Percentiles rank a stretch among this genome's conserved stretches.
Conservation (phyloP, 1,140 invertebrate species). For the Euura lappo region DNA sequence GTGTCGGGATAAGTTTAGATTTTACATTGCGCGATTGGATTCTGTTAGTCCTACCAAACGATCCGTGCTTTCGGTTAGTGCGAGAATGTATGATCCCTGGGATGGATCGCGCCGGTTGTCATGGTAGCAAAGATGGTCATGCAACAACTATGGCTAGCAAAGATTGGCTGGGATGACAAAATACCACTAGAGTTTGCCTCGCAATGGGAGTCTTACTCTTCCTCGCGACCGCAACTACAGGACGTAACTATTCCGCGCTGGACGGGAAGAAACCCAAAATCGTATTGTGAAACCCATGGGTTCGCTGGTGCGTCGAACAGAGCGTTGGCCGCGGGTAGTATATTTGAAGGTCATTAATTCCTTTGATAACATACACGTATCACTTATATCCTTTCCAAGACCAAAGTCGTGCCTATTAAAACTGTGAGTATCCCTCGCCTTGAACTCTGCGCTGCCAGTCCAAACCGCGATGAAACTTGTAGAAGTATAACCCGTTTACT, state of each 20-base stretch:
- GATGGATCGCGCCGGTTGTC: conserved; percentile 42
- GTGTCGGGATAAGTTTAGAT: no score
- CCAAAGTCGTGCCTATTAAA: conserved; percentile 31
- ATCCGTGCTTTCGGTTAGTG: conserved; percentile 38
- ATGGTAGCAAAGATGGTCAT: conserved; percentile 43
- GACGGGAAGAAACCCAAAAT: not conserved
- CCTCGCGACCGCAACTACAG: conserved; percentile 6
- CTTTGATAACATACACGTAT: not conserved
- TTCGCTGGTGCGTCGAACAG: conserved; percentile 36
- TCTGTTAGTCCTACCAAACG: conserved; percentile 22
- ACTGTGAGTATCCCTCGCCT: conserved; percentile 19
- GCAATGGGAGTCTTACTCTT: conserved; percentile 23
- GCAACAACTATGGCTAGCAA: conserved; percentile 39
- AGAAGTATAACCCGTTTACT: no score
- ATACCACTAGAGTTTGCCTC: conserved; percentile 24
- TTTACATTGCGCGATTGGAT: no score
- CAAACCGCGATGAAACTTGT: no score
- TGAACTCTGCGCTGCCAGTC: conserved; percentile 16
- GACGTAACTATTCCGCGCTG: conserved; percentile 20
- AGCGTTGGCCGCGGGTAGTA: conserved; percentile 28
- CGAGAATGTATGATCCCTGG: conserved; percentile 45
- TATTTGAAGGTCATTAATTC: conserved; percentile 15
- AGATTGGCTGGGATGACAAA: conserved; percentile 43
- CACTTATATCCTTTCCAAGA: conserved; percentile 19
- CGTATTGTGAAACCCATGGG: conserved; percentile 27